A percentile compares a stretch with the other conserved stretches of the same genome.
Evolutionary conservation across 2,797 vertebrate species (phyloP).

Genomic region (Urosaurus nigricauda): DNA sequence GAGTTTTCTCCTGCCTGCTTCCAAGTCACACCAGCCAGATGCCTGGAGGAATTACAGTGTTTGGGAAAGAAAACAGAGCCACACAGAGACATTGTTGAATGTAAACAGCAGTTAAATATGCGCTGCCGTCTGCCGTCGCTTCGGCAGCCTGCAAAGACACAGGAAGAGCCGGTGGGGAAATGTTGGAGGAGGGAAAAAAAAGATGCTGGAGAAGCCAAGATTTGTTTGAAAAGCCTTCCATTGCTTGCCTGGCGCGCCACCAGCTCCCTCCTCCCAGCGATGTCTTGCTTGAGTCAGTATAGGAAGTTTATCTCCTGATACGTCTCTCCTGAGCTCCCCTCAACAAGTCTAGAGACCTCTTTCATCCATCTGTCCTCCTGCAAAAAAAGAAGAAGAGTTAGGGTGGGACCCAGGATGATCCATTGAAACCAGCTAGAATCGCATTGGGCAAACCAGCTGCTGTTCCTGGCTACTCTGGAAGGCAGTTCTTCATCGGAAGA

Average conservation of each 20-base stretch:
- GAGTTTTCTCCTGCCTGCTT: neutral
- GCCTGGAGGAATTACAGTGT: constrained; percentile 60
- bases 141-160: constrained; percentile 64
- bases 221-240: neutral
- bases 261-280: neutral
- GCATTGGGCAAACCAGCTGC: too few relatives aligned
- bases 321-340: constrained; percentile 32
- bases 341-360: neutral
- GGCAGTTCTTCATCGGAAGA: too few relatives aligned
- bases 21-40: constrained; percentile 58
- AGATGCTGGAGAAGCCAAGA: constrained; percentile 58
- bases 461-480: neutral
- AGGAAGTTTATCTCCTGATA: constrained; percentile 41
- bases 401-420: neutral
- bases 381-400: too few relatives aligned
- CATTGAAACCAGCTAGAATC: too few relatives aligned
- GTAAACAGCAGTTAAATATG: constrained; percentile 81
- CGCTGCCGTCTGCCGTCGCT: constrained; percentile 78
- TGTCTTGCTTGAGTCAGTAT: neutral
- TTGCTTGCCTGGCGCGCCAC: constrained; percentile 57
- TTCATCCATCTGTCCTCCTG: neutral
- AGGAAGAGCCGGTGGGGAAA: constrained; percentile 44
- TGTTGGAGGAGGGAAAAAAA: constrained; percentile 35
- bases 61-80: constrained; percentile 74
- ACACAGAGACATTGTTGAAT: constrained; percentile 75